Base-by-base conservation (phyloP, 2,888 invertebrate genomes). In the Drosophila aldrichi region DNA sequence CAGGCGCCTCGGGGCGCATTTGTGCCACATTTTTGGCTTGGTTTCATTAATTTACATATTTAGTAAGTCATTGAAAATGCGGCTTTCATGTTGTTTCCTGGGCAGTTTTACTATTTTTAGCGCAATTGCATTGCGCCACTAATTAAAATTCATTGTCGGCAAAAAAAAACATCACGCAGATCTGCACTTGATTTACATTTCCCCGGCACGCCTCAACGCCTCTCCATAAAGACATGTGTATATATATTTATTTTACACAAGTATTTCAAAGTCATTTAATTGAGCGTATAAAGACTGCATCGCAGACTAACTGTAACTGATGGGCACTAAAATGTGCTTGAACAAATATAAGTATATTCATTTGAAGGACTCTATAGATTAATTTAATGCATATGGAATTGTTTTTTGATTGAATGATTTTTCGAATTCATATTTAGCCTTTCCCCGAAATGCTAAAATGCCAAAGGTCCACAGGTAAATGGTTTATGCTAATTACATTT, bases 31-130 rank as follows among this genome's bases (percentile, higher is more conserved):
- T 80, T 77, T 73, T 57, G 74, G 70, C 70, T 80, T 69, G 65
- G 51, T 61, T 85, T 80, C 83, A 78, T 90, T 86, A 72, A 90
- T 86, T 86, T 86, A 65, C 90, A 90, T 86, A 90, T 86, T 86
- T 80, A 72, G 84, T 59, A 72, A 84, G 74, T 74, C 74, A 70
- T 83, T 73, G 82, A 74, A 72, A 72, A 71, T 70, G 78, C 76
- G 70, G 67, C 61, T 65, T 76, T 69, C 66, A 65, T 57, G 25
- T 56, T 43, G 20, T 18, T 73, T 73, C 59, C 52, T 60, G 67
- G 38, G 34, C 40, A 51, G 49, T 62, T 52, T 52, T 44, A 10
- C 58, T 87, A 89, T 89, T 84, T 89, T 77, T 77, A 73, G 66
- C 25, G 62, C 55, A 64, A 77, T 68, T 64, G 74, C 79, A 81